Base-by-base conservation (phyloP, 2,888 invertebrate genomes). In the Cephus spinipes region DNA sequence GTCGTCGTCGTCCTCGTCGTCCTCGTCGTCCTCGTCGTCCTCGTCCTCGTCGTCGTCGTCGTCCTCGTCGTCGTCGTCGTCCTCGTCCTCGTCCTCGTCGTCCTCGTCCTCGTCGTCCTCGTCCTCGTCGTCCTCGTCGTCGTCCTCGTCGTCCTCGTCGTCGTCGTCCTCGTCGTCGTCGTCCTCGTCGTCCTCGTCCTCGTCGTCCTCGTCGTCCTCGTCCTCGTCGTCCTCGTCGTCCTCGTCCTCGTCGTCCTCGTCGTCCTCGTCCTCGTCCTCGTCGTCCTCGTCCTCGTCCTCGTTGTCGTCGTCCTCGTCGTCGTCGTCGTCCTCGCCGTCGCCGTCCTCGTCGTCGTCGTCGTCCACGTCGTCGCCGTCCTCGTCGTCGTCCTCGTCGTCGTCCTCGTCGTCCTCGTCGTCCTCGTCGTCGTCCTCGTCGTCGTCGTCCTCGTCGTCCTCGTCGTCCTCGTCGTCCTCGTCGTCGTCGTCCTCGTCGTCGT, bases 21-120 rank as follows among this genome's bases (percentile, higher is more conserved):
- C 11, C 6, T 6, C 75, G 68, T 68, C 68, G 68, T 68, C 68
- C 12, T 68, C 68, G 68, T 68, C 68, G 12, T 23, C 68, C 12
- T 68, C 68, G 68, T 68, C 68, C 68, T 23, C 68, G 68, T 68
- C 68, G 68, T 68, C 68, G 68, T 68, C 68, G 68, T 68, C 68
- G 68, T 68, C 68, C 68, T 23, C 68, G 68, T 68, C 68, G 68
- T 68, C 68, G 12, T 23, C 68, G 68, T 68, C 68, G 68, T 68
- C 68, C 12, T 68, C 68, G 68, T 68, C 68, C 68, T 23, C 68
- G 68, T 68, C 68, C 12, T 68, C 68, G 68, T 68, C 68, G 68
- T 68, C 68, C 12, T 68, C 68, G 23, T 68, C 68, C 12, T 68
- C 68, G 68, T 68, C 68, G 68, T 68, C 23, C 12, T 68, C 68